These are phyloP conservation scores for Microplitis manilae DNA, from an alignment of 2,888 invertebrate species.

Conservation along the genomic window DNA sequence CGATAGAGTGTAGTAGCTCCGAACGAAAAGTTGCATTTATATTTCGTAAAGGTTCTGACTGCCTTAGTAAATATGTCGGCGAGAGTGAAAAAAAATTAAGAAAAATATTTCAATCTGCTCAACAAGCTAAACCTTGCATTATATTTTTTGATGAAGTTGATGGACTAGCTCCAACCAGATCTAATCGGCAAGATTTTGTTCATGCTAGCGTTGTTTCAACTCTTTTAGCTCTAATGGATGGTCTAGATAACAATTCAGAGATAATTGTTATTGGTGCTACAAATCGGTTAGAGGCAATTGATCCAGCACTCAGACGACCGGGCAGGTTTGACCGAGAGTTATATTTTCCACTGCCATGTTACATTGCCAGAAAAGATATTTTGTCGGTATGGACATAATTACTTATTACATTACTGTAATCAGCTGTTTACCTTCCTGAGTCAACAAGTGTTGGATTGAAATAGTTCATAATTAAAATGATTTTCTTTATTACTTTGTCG, in stretches of 20 bases:
- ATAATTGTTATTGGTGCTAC: constrained; percentile 94
- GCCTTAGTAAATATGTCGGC: constrained; percentile 94
- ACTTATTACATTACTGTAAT: too few relatives aligned
- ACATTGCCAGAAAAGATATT: constrained; percentile 84
- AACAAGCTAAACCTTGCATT: constrained; percentile 88
- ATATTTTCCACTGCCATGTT: constrained; percentile 85
- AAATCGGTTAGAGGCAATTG: constrained; percentile 90
- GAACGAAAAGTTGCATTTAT: constrained; percentile 89
- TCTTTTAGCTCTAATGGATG: constrained; percentile 91
- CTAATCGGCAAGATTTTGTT: constrained; percentile 91
- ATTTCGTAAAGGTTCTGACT: constrained; percentile 93
- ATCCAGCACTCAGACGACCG: constrained; percentile 90
- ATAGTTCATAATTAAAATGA: too few relatives aligned
- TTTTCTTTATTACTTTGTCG: too few relatives aligned
- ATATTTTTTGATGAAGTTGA: constrained; percentile 95
- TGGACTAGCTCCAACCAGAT: constrained; percentile 90
- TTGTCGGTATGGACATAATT: constrained; percentile 74
- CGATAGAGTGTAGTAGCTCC: constrained; percentile 86
- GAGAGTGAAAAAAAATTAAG: constrained; percentile 92
- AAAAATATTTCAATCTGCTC: constrained; percentile 88
- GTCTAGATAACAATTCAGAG: constrained; percentile 85
- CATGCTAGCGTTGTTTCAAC: constrained; percentile 93
- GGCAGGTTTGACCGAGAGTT: constrained; percentile 93
- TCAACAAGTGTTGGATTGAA: too few relatives aligned
- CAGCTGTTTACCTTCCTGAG: too few relatives aligned